Evolutionary conservation across 2,797 vertebrate species (phyloP).

Genomic region (Pygocentrus nattereri): DNA sequence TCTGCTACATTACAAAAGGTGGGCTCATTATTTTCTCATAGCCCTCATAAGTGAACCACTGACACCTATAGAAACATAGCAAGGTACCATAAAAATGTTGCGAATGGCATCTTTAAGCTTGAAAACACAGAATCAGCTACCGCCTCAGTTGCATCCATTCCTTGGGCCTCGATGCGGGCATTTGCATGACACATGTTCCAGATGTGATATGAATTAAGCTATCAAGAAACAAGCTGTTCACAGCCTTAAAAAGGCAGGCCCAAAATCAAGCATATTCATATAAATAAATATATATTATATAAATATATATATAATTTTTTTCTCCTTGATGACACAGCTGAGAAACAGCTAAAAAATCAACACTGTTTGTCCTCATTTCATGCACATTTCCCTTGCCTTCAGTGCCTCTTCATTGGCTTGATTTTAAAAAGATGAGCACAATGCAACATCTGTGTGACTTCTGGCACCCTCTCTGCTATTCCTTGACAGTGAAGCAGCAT

Average conservation of each 20-base stretch:
- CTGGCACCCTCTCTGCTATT: slow-evolving; percentile 47
- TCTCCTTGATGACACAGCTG: slow-evolving; percentile 62
- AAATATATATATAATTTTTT: slow-evolving; percentile 22
- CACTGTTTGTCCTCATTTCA: slow-evolving; percentile 64
- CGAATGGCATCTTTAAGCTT: slow-evolving; percentile 3
- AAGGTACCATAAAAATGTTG: background rate
- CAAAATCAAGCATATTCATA: slow-evolving; percentile 36
- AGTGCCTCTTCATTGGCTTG: slow-evolving; percentile 39
- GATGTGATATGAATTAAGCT: slow-evolving; percentile 67
- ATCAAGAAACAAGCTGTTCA: slow-evolving; percentile 55
- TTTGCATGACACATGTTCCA: slow-evolving; percentile 58
- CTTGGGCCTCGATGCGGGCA: slow-evolving; percentile 9
- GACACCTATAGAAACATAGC: background rate
- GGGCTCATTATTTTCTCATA: background rate
- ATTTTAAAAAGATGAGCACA: slow-evolving; percentile 56
- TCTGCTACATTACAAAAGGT: background rate
- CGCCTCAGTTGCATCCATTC: background rate
- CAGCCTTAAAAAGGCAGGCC: slow-evolving; percentile 64
- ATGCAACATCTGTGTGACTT: slow-evolving; percentile 64
- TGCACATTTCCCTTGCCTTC: slow-evolving; percentile 49
- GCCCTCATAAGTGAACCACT: background rate
- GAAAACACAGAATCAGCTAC: background rate
- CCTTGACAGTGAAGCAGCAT: slow-evolving; percentile 52
- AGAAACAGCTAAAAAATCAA: slow-evolving; percentile 64
- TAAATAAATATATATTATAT: slow-evolving; percentile 19